Conservation (phyloP, 2,797 vertebrate genomes). For the Ataeniobius toweri region DNA sequence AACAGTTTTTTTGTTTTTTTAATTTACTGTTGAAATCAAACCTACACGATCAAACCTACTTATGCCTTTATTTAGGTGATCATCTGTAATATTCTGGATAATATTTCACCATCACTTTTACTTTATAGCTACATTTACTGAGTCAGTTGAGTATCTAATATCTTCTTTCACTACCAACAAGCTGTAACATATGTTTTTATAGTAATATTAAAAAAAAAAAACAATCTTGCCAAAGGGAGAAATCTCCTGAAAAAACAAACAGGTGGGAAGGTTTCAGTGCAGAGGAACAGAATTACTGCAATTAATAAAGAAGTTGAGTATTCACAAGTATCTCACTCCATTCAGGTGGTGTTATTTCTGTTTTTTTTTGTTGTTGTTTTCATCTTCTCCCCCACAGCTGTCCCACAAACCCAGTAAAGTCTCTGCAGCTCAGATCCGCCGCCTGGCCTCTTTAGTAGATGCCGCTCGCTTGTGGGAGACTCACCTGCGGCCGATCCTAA, state of each 20-base stretch:
- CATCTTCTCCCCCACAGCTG: conserved; percentile 63
- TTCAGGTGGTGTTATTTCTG: neutral
- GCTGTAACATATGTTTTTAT: neutral
- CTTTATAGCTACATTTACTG: neutral
- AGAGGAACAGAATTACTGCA: neutral
- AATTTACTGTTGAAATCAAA: neutral
- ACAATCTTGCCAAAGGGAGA: no score
- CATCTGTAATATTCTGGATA: neutral
- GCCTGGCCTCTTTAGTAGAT: conserved; percentile 81
- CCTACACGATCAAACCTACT: neutral
- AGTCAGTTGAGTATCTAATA: neutral
- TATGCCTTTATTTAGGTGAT: neutral
- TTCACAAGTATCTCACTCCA: neutral
- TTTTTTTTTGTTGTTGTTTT: neutral
- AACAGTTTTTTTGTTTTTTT: no score
- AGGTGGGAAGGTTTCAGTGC: neutral
- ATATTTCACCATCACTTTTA: neutral
- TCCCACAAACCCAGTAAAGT: conserved; percentile 80
- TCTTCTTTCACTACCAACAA: neutral
- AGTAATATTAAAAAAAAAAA: neutral
- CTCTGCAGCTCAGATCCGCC: conserved; percentile 75
- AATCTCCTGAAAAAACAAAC: neutral
- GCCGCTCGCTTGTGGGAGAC: conserved; percentile 83
- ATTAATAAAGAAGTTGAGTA: neutral
- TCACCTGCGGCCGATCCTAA: conserved; percentile 84